phyloP scores from a whole-genome alignment of 2,797 vertebrate genomes.

The Emys orbicularis region DNA sequence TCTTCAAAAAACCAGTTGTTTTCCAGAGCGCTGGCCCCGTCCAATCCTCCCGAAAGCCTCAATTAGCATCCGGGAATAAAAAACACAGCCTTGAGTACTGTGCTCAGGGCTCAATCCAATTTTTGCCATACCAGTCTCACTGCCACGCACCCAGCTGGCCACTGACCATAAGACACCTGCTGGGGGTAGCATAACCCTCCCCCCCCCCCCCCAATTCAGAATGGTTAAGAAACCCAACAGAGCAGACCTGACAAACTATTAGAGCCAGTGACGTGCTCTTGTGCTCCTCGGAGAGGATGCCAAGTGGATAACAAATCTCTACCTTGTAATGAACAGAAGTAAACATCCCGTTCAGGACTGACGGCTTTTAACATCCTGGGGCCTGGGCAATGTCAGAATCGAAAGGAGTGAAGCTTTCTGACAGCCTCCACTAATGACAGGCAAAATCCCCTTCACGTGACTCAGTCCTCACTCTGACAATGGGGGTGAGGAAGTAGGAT shows the following conservation, averaged over 20 bases:
- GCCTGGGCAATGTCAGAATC: conserved; percentile 45
- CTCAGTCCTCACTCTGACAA: background rate
- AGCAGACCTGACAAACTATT: background rate
- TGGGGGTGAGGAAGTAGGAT: conserved; percentile 32
- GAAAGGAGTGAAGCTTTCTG: conserved; percentile 32
- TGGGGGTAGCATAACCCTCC: fast-evolving
- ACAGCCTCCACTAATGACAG: background rate
- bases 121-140: background rate
- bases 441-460: conserved; percentile 22
- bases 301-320: conserved; percentile 20
- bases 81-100: background rate
- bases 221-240: background rate
- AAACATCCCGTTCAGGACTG: conserved; percentile 31
- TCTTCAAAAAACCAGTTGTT: conserved; percentile 79
- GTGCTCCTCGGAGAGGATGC: background rate
- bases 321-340: background rate
- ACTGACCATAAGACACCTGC: conserved; percentile 62
- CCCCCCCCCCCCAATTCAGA: background rate
- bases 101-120: background rate
- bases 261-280: fast-evolving
- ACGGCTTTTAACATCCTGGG: background rate
- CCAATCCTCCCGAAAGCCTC: background rate
- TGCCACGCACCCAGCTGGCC: background rate
- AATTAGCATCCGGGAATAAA: background rate
- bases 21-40: background rate